These are phyloP conservation scores for Zaprionus bogoriensis DNA, from an alignment of 2,888 invertebrate genomes.

Conservation along the genomic window DNA sequence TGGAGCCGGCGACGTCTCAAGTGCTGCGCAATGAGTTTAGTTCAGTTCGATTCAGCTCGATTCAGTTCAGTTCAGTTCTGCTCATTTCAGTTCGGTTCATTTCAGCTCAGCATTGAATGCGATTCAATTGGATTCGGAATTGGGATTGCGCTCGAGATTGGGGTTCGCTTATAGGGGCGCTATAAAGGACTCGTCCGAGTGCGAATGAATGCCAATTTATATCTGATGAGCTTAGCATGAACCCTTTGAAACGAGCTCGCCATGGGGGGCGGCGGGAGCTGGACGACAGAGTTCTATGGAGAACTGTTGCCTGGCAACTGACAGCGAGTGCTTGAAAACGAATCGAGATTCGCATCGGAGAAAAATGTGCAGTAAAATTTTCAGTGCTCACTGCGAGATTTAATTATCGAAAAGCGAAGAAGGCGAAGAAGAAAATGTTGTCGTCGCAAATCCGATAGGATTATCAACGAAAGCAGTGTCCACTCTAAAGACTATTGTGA, in stretches of 20 bases:
- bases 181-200: slow-evolving; percentile 31
- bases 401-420: neutral
- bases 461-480: too few relatives aligned
- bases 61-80: slow-evolving; percentile 13
- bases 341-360: too few relatives aligned
- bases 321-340: neutral
- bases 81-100: slow-evolving; percentile 8
- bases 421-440: neutral
- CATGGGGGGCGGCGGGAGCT: neutral
- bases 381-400: neutral
- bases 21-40: slow-evolving; percentile 51
- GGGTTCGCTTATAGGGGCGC: slow-evolving; percentile 21
- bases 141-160: slow-evolving; percentile 9
- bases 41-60: slow-evolving; percentile 10
- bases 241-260: slow-evolving; percentile 9
- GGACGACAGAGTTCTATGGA: too few relatives aligned
- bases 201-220: slow-evolving; percentile 48
- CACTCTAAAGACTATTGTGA: neutral
- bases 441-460: neutral
- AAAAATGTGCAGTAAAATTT: neutral
- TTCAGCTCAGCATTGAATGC: slow-evolving; percentile 17
- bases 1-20: slow-evolving; percentile 64
- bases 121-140: slow-evolving; percentile 36
- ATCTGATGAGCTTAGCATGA: slow-evolving; percentile 24
- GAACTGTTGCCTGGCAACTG: too few relatives aligned